Conservation (phyloP, 2,113 vertebrate species). For the Bubo blakistoni region DNA sequence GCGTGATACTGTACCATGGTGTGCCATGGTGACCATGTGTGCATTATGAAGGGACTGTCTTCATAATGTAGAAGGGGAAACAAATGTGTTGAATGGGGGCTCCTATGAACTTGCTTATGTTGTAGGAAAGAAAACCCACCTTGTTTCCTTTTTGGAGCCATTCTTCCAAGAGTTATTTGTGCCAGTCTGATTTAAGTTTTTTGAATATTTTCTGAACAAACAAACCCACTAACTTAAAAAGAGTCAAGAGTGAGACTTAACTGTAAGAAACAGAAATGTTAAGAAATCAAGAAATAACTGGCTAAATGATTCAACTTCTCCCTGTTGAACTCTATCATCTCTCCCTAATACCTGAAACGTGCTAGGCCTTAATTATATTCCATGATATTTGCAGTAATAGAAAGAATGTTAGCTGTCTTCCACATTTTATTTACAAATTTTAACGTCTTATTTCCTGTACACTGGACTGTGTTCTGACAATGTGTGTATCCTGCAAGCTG, state of each 20-base stretch:
- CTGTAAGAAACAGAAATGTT: background rate
- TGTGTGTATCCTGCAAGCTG: background rate
- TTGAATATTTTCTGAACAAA: background rate
- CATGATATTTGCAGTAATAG: background rate
- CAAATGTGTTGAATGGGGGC: rapidly evolving
- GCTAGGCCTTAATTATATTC: background rate
- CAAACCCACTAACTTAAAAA: background rate
- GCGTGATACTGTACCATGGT: background rate
- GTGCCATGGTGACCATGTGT: too few species aligned
- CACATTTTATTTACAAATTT: background rate
- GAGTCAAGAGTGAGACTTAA: background rate
- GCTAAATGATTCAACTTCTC: background rate
- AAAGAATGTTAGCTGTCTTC: background rate
- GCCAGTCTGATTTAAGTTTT: background rate
- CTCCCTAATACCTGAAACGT: background rate
- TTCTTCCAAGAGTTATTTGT: background rate
- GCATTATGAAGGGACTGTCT: background rate
- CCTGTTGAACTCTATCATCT: background rate
- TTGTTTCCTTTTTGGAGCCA: background rate
- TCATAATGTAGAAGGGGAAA: rapidly evolving
- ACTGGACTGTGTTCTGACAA: background rate
- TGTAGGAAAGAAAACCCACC: background rate
- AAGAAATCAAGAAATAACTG: background rate
- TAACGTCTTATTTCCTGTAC: background rate
- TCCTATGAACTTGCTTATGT: rapidly evolving